Conservation (phyloP, 2,888 invertebrate species). For the Anaspis maculata region DNA sequence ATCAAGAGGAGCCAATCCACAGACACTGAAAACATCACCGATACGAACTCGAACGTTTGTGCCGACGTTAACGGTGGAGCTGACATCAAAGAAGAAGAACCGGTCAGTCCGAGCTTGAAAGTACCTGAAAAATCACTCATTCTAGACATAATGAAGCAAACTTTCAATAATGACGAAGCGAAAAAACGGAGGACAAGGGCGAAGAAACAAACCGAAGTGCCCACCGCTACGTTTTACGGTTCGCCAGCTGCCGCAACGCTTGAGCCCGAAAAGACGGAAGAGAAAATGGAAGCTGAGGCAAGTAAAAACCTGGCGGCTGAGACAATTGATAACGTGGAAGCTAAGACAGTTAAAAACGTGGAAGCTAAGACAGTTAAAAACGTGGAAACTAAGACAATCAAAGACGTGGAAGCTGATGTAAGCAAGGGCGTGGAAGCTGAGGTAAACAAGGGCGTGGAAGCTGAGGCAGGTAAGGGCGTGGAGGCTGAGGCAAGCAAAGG, state of each 20-base stretch:
- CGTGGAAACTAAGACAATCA: no score
- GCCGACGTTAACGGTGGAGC: slow-evolving; percentile 19
- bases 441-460: no score
- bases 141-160: slow-evolving; percentile 53
- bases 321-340: no score
- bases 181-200: slow-evolving; percentile 10
- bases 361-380: no score
- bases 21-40: slow-evolving; percentile 18
- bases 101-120: slow-evolving; percentile 34
- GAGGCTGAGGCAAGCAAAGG: no score
- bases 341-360: no score
- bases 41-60: slow-evolving; percentile 38
- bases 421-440: no score
- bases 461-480: no score
- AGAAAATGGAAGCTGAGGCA: slow-evolving; percentile 2
- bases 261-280: slow-evolving; percentile 3
- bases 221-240: slow-evolving; percentile 11
- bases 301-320: no score
- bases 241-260: background rate
- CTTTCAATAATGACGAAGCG: slow-evolving; percentile 40
- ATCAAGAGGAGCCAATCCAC: slow-evolving; percentile 17
- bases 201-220: slow-evolving; percentile 7
- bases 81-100: slow-evolving; percentile 12
- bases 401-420: no score
- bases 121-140: slow-evolving; percentile 49